A percentile compares a stretch with the other conserved stretches of the same genome.
These are phyloP conservation scores for Tragelaphus strepsiceros DNA, from an alignment of 2,113 vertebrate species.

Conservation along the genomic window DNA sequence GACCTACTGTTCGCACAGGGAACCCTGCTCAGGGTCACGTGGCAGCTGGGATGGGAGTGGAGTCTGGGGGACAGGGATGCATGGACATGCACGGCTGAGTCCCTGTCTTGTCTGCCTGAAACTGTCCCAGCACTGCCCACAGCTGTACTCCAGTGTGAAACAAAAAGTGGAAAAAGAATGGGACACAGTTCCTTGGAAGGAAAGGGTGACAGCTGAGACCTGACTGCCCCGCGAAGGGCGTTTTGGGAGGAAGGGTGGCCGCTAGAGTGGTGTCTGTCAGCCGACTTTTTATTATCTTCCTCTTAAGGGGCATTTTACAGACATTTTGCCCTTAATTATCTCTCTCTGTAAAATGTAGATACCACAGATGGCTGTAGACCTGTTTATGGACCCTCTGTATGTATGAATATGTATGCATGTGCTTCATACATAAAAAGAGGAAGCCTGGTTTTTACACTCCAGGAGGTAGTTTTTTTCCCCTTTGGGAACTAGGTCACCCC, in stretches of 20 bases:
- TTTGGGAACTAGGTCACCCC: neutral
- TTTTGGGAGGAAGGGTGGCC: neutral
- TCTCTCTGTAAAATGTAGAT: neutral
- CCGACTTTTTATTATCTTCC: neutral
- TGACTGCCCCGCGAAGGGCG: neutral
- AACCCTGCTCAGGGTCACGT: neutral
- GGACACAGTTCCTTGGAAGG: neutral
- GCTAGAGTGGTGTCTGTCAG: neutral
- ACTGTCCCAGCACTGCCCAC: accelerated
- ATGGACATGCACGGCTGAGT: accelerated
- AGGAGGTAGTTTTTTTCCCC: neutral
- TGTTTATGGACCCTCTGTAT: too few relatives aligned
- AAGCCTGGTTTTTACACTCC: neutral
- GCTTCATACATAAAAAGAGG: neutral
- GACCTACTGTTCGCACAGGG: accelerated
- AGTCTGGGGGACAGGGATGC: accelerated
- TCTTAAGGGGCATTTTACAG: neutral
- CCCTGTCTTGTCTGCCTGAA: neutral
- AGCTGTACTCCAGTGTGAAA: accelerated
- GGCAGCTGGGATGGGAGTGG: neutral
- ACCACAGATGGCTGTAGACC: neutral
- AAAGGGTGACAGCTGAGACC: neutral
- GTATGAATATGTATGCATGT: accelerated
- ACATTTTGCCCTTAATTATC: too few relatives aligned
- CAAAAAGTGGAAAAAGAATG: accelerated